Evolutionary conservation across 1,140 invertebrate genomes (phyloP).

Genomic region (Centruroides vittatus): DNA sequence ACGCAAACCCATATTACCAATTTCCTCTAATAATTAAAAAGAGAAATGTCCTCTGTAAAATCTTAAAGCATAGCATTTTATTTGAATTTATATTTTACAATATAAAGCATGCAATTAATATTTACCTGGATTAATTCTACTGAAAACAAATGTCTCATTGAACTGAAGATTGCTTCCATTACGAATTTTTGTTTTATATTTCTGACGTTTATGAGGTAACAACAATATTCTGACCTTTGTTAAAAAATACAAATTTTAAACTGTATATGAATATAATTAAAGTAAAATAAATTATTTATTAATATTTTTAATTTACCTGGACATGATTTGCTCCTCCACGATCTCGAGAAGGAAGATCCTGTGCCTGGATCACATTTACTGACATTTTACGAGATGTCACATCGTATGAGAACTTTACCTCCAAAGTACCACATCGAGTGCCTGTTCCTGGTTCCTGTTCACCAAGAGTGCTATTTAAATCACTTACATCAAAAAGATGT

Average conservation of each 20-base stretch:
- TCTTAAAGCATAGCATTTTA: no score
- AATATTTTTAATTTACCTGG: slow-evolving; percentile 38
- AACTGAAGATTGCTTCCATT: slow-evolving; percentile 71
- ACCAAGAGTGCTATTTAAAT: slow-evolving; percentile 25
- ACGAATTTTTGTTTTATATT: slow-evolving; percentile 80
- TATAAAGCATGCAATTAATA: background rate
- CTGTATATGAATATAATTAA: background rate
- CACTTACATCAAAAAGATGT: slow-evolving; percentile 36
- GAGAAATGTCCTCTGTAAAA: no score
- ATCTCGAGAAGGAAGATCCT: slow-evolving; percentile 56
- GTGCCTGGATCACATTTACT: slow-evolving; percentile 70
- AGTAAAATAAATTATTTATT: no score
- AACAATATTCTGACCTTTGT: slow-evolving; percentile 63
- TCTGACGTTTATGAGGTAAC: slow-evolving; percentile 78
- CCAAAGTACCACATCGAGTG: slow-evolving; percentile 54
- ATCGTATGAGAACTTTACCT: slow-evolving; percentile 77
- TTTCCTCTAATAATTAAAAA: slow-evolving; percentile 48
- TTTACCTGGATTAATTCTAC: slow-evolving; percentile 71
- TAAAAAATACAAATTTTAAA: slow-evolving; percentile 8
- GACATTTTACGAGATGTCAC: slow-evolving; percentile 77
- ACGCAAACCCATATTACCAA: slow-evolving; percentile 74
- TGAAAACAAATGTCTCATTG: slow-evolving; percentile 81
- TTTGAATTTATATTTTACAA: no score
- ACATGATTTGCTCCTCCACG: slow-evolving; percentile 58
- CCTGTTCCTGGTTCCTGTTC: slow-evolving; percentile 28